A percentile compares a stretch with the other conserved stretches of the same genome.
phyloP scores from a whole-genome alignment of 2,888 invertebrate genomes.

The Apomyelois bistriatella region DNA sequence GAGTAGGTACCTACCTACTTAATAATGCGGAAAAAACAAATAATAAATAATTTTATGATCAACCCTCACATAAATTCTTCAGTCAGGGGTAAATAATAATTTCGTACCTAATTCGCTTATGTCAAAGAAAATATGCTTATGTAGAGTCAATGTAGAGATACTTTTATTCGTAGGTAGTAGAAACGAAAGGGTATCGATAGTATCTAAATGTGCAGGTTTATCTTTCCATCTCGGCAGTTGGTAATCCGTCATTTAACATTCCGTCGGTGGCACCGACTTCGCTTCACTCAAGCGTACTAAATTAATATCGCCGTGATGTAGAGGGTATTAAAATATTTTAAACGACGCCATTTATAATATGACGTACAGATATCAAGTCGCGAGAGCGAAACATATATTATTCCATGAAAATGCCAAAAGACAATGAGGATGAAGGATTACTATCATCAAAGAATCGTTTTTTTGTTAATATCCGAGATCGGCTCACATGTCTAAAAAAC shows the following conservation, averaged over 20 bases:
- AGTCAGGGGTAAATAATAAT: too few relatives aligned
- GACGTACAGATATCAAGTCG: slow-evolving; percentile 75
- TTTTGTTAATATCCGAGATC: slow-evolving; percentile 70
- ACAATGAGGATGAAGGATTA: slow-evolving; percentile 79
- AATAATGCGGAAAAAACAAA: too few relatives aligned
- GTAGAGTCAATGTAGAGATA: too few relatives aligned
- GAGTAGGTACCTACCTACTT: too few relatives aligned
- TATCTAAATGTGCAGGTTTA: slow-evolving; percentile 58
- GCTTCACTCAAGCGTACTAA: slow-evolving; percentile 74
- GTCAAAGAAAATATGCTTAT: too few relatives aligned
- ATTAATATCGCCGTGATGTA: slow-evolving; percentile 77
- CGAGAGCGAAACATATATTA: slow-evolving; percentile 74
- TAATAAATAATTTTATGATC: too few relatives aligned
- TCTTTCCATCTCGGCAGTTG: slow-evolving; percentile 67
- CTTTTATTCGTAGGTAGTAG: slow-evolving; percentile 23
- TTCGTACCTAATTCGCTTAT: too few relatives aligned
- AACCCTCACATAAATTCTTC: too few relatives aligned
- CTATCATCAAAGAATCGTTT: slow-evolving; percentile 74
- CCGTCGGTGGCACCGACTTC: slow-evolving; percentile 70
- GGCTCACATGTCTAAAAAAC: slow-evolving; percentile 57
- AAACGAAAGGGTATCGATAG: slow-evolving; percentile 47
- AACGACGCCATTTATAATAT: slow-evolving; percentile 78
- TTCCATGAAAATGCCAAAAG: slow-evolving; percentile 79
- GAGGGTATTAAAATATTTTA: slow-evolving; percentile 79
- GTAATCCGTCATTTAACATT: slow-evolving; percentile 80